Percentiles rank a stretch among this genome's conserved stretches.
Conservation (phyloP, 2,113 vertebrate genomes). For the Aptenodytes forsteri region DNA sequence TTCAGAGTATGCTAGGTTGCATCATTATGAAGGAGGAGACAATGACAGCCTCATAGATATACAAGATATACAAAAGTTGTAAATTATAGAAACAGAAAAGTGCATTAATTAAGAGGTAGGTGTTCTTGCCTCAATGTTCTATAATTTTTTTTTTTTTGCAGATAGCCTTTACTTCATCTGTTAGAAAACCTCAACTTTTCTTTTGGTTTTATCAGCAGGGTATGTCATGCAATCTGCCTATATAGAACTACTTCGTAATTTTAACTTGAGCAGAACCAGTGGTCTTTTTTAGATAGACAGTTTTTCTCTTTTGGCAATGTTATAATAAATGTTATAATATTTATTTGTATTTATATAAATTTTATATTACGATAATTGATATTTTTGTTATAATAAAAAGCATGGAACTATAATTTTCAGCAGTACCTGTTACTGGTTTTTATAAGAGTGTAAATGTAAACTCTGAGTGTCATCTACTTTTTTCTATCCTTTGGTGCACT, state of each 20-base stretch:
- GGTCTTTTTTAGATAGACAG: background rate
- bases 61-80: background rate
- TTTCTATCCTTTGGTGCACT: background rate
- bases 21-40: background rate
- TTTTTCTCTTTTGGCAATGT: background rate
- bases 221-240: background rate
- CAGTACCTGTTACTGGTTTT: background rate
- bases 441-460: background rate
- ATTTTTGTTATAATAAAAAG: background rate
- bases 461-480: background rate
- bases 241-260: background rate
- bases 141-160: background rate
- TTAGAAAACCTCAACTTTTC: background rate
- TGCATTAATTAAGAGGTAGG: background rate
- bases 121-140: background rate
- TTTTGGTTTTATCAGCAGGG: background rate
- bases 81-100: background rate
- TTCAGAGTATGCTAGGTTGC: background rate
- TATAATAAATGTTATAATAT: background rate
- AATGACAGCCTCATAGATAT: background rate
- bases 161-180: background rate
- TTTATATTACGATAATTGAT: background rate
- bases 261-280: background rate
- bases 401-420: background rate
- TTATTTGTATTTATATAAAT: background rate